These are phyloP conservation scores for Petrocephalus zakoni DNA, from an alignment of 2,113 vertebrate genomes.

Conservation along the genomic window DNA sequence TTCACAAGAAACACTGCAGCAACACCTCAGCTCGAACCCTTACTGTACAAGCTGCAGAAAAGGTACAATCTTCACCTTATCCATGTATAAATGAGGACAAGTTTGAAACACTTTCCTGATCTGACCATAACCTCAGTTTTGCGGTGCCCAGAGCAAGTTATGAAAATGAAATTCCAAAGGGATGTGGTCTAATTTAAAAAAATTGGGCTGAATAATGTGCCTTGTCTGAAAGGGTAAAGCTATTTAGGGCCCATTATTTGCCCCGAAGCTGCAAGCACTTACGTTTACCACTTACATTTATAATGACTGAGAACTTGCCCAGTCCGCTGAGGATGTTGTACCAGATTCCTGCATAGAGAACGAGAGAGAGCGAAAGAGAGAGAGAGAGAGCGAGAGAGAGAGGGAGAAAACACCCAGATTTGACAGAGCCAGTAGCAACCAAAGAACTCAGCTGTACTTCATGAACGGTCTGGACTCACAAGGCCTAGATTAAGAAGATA, in stretches of 20 bases:
- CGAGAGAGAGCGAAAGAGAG: constrained; percentile 18
- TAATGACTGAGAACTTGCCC: constrained; percentile 97
- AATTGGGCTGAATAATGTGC: constrained; percentile 3
- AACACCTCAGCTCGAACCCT: not conserved
- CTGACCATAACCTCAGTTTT: not conserved
- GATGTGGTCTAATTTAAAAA: constrained; percentile 11
- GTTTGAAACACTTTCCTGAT: not conserved
- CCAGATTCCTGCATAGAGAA: constrained; percentile 83
- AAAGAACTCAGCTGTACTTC: not conserved
- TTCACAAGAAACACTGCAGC: not conserved
- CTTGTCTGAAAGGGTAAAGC: not conserved
- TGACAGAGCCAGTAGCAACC: not conserved
- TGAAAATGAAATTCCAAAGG: constrained; percentile 5
- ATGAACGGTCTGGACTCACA: not conserved
- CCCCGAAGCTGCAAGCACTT: constrained; percentile 3
- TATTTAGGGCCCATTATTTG: not conserved
- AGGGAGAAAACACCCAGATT: not conserved
- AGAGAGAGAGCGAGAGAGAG: not conserved
- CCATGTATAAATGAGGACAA: not conserved
- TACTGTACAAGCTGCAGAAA: not conserved
- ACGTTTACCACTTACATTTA: constrained; percentile 79
- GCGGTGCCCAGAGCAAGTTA: not conserved
- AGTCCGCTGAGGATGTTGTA: constrained; percentile 91
- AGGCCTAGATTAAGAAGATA: not conserved
- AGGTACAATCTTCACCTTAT: not conserved